These are phyloP conservation scores for Drosophila atroscutellata DNA, from an alignment of 2,888 invertebrate genomes.

Conservation along the genomic window DNA sequence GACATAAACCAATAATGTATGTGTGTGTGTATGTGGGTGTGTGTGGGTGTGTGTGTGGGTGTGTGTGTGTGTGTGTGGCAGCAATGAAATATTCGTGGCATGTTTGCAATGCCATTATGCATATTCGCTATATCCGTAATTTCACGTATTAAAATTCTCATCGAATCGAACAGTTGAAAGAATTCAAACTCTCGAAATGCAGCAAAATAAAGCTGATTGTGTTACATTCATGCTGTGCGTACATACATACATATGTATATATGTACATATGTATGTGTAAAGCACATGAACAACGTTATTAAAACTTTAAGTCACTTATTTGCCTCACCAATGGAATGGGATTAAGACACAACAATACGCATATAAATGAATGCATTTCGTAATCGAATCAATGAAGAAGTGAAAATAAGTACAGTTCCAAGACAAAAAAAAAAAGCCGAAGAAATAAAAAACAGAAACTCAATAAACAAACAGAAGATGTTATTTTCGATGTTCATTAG, in stretches of 20 bases:
- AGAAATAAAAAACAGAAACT: neutral
- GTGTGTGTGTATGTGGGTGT: slow-evolving; percentile 3
- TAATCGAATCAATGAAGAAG: neutral
- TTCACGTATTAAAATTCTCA: slow-evolving; percentile 4
- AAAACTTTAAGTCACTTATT: neutral
- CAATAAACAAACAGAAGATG: neutral
- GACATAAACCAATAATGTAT: neutral
- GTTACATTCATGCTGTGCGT: neutral
- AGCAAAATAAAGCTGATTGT: neutral
- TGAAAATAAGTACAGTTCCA: neutral
- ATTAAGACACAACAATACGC: neutral
- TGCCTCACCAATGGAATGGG: neutral
- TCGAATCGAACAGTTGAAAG: neutral
- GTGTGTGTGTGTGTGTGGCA: neutral
- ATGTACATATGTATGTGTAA: neutral
- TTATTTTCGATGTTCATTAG: neutral
- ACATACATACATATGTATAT: no score
- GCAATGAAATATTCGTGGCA: slow-evolving; percentile 48
- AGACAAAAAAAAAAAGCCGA: neutral
- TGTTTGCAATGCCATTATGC: slow-evolving; percentile 41
- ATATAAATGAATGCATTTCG: neutral
- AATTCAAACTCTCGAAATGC: slow-evolving; percentile 1
- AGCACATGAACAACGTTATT: neutral
- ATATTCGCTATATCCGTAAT: slow-evolving; percentile 14
- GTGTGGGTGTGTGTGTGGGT: neutral